Evolutionary conservation across 2,797 vertebrate species (phyloP).

Genomic region (Gambelia wislizenii): DNA sequence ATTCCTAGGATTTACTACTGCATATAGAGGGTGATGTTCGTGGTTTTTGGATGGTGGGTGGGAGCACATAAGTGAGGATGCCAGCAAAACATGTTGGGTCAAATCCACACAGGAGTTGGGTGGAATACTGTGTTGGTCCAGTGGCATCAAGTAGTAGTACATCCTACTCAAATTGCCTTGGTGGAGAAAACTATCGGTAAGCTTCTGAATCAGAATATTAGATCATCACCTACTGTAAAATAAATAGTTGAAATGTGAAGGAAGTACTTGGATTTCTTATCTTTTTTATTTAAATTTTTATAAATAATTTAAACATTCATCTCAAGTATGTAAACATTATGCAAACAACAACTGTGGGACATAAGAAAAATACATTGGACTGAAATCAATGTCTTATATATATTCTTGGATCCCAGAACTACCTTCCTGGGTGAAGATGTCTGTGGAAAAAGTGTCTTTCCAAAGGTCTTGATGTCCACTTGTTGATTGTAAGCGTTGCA

Average conservation of each 20-base stretch:
- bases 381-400: too few relatives aligned
- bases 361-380: too few relatives aligned
- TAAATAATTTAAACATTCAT: too few relatives aligned
- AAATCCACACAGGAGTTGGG: background rate
- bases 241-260: background rate
- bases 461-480: too few relatives aligned
- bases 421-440: too few relatives aligned
- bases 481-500: too few relatives aligned
- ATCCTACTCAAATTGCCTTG: background rate
- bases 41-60: background rate
- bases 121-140: background rate
- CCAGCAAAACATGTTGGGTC: background rate
- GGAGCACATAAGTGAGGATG: background rate
- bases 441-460: too few relatives aligned
- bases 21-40: background rate
- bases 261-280: too few relatives aligned
- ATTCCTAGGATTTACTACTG: background rate
- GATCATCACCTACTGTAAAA: background rate
- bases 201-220: background rate
- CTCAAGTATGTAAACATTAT: too few relatives aligned
- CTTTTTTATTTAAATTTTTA: too few relatives aligned
- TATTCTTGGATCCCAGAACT: too few relatives aligned
- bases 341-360: too few relatives aligned
- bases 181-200: background rate
- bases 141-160: background rate